Evolutionary conservation across 2,797 vertebrate genomes (phyloP).

Genomic region (Sandelia bainsii): DNA sequence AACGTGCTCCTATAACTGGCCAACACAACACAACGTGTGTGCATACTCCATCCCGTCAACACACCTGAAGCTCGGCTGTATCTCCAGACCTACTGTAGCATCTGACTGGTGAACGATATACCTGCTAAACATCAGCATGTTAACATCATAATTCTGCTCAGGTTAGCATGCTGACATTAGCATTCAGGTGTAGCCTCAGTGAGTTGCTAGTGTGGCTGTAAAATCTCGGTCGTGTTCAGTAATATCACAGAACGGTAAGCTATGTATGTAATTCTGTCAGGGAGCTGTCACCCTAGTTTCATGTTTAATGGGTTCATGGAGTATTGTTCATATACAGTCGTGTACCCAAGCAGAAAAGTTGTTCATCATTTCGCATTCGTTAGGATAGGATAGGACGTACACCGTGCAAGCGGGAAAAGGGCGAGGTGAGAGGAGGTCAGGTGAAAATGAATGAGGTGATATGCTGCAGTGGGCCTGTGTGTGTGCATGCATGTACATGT

Average conservation of each 20-base stretch:
- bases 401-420: slow-evolving; percentile 31
- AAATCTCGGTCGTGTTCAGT: not conserved
- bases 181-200: not conserved
- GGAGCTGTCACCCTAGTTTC: not conserved
- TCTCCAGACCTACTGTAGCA: too few relatives aligned
- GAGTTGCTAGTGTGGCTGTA: not conserved
- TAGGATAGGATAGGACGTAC: not conserved
- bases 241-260: not conserved
- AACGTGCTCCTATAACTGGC: too few relatives aligned
- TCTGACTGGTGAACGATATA: too few relatives aligned
- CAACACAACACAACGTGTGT: too few relatives aligned
- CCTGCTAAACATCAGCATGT: too few relatives aligned
- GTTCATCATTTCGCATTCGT: slow-evolving; percentile 4
- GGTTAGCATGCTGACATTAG: not conserved
- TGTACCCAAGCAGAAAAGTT: slow-evolving; percentile 5
- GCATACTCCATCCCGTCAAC: too few relatives aligned
- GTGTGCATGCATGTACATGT: slow-evolving; percentile 13
- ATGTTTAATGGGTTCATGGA: not conserved
- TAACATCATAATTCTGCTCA: too few relatives aligned
- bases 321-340: not conserved
- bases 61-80: too few relatives aligned
- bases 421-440: slow-evolving; percentile 22
- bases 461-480: not conserved
- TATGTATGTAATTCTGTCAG: not conserved
- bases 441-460: slow-evolving; percentile 20